phyloP scores from a whole-genome alignment of 37 sponge, comb jelly and placozoan species.

The Axinella damicornis region DNA sequence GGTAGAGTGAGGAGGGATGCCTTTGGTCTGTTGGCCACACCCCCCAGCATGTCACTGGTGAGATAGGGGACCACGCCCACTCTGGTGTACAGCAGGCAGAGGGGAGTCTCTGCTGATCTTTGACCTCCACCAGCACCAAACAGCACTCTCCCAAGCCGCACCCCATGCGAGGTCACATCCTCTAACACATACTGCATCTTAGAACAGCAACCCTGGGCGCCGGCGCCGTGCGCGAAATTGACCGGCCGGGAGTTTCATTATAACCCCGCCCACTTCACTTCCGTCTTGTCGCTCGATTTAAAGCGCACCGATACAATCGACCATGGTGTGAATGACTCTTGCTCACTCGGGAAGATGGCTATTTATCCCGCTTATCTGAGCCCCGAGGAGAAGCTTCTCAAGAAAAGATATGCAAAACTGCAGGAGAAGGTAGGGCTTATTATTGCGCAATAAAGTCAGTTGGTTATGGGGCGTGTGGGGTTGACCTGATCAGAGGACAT shows the following conservation, averaged over 20 bases:
- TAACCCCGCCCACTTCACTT: too few species aligned
- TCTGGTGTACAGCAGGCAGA: slow-evolving; percentile 70
- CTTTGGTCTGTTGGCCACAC: not conserved
- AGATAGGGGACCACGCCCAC: slow-evolving; percentile 81
- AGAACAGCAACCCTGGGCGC: not conserved
- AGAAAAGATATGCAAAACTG: slow-evolving; percentile 71
- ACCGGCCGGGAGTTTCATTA: not conserved
- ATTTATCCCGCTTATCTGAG: slow-evolving; percentile 70
- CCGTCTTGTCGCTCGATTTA: not conserved
- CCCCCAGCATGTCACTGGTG: slow-evolving; percentile 63
- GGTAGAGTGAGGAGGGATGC: slow-evolving; percentile 42
- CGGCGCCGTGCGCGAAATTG: not conserved
- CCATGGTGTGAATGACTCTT: not conserved
- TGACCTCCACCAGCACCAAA: not conserved
- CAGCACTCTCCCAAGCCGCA: slow-evolving; percentile 52
- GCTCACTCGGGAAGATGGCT: too few species aligned
- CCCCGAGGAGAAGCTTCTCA: slow-evolving; percentile 71
- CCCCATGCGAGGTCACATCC: slow-evolving; percentile 29
- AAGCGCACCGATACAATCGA: slow-evolving; percentile 28
- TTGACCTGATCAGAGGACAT: too few species aligned
- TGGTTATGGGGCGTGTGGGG: too few species aligned
- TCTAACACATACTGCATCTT: slow-evolving; percentile 60
- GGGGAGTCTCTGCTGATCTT: slow-evolving; percentile 70
- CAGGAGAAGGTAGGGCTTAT: slow-evolving; percentile 68
- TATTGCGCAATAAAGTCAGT: too few species aligned